Percentiles rank a stretch among this genome's conserved stretches.
Evolutionary conservation across 2,888 invertebrate genomes (phyloP).

Genomic region (Dusona sp.): DNA sequence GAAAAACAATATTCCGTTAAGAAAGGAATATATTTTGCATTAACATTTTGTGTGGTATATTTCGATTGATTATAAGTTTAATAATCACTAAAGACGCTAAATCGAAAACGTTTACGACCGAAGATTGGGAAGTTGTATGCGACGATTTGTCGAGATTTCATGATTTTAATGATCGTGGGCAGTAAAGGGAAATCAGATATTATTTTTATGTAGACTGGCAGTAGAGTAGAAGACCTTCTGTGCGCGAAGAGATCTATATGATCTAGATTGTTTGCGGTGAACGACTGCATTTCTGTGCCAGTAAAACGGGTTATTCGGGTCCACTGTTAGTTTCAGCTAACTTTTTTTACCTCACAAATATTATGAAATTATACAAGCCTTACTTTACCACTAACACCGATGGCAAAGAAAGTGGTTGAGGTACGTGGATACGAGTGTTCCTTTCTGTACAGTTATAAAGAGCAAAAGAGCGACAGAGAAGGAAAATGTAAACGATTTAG

Average conservation of each 20-base stretch:
- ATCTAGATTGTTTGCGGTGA: constrained; percentile 31
- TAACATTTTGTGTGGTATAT: neutral
- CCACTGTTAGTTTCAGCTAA: constrained; percentile 58
- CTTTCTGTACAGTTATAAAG: constrained; percentile 1
- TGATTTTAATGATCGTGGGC: neutral
- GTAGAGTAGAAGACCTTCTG: neutral
- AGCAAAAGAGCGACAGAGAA: neutral
- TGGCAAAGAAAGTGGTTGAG: constrained; percentile 31
- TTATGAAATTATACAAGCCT: constrained; percentile 60
- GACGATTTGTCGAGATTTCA: constrained; percentile 5
- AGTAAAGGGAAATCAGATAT: neutral
- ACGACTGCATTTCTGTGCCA: constrained; percentile 51
- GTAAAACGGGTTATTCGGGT: constrained; percentile 57
- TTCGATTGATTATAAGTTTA: neutral
- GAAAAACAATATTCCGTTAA: constrained; percentile 5
- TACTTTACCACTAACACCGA: constrained; percentile 24
- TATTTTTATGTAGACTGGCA: neutral
- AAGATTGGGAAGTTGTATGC: neutral
- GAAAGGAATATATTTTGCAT: constrained; percentile 12
- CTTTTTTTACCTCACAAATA: constrained; percentile 18
- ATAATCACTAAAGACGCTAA: constrained; percentile 24
- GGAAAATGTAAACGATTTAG: neutral
- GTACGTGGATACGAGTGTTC: neutral
- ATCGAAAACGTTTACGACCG: constrained; percentile 8
- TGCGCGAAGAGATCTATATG: neutral